Percentiles rank a stretch among this genome's conserved stretches.
phyloP scores from a whole-genome alignment of 37 sponge, comb jelly and placozoan genomes.

The Aphrocallistes beatrix region DNA sequence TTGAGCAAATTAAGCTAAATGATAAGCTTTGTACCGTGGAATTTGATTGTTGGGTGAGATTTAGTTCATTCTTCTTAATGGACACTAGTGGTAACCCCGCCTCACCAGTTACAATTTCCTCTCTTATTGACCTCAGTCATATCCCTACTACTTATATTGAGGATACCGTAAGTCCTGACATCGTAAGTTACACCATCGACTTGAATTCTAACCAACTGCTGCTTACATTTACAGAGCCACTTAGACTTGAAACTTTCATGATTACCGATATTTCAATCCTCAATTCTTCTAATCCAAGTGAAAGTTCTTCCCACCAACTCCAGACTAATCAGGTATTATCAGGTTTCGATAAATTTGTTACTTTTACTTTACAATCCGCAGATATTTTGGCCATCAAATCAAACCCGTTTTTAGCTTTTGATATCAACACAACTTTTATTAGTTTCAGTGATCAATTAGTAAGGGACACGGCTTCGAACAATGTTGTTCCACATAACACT shows the following conservation, averaged over 20 bases:
- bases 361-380: conserved; percentile 25
- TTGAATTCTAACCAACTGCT: conserved; percentile 34
- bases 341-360: conserved; percentile 13
- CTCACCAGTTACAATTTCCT: background rate
- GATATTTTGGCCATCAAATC: conserved; percentile 58
- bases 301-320: background rate
- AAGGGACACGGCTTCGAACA: conserved; percentile 40
- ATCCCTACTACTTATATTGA: conserved; percentile 34
- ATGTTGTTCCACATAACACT: conserved; percentile 31
- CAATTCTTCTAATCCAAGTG: background rate
- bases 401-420: conserved; percentile 35
- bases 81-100: conserved; percentile 38
- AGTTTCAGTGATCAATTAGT: conserved; percentile 41
- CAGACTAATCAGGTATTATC: background rate
- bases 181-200: conserved; percentile 27
- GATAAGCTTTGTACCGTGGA: conserved; percentile 29
- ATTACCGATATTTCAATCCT: conserved; percentile 40
- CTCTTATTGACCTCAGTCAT: background rate
- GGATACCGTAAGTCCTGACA: conserved; percentile 35
- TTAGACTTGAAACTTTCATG: conserved; percentile 41
- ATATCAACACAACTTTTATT: conserved; percentile 40
- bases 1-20: conserved; percentile 41
- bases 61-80: conserved; percentile 34
- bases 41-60: conserved; percentile 41
- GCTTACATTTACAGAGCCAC: conserved; percentile 57